Base-by-base conservation (phyloP, 2,113 vertebrate genomes). In the Pseudonaja textilis region DNA sequence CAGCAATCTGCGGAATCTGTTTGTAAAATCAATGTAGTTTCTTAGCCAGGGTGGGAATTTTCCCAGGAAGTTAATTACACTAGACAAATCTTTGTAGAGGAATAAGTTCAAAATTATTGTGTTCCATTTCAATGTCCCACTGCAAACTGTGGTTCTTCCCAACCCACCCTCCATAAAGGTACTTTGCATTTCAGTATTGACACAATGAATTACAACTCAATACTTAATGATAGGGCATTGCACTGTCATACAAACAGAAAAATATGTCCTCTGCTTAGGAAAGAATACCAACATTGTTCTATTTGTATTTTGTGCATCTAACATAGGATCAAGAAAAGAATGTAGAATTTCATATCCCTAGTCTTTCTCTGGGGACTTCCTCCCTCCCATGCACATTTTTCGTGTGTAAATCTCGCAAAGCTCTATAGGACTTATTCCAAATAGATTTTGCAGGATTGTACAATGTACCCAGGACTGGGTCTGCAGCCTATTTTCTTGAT, bases 51-150 rank as follows among this genome's bases (percentile, higher is more conserved):
- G 3, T 42, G 45, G 91, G 85, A 55, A 93, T 55, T 85, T 91
- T 94, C 57, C 69, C 89, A 54, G 61, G 64, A 57, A 87, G 89
- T 90, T 92, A 90, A 93, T 87, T 69, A 86, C 64, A 89, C 47
- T 93, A 90, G 56, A 86, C 90, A 90, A 81, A 90, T 86, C 81
- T 74, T 25, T 59, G 92, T 47, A 90, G 54, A 90, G 45, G 55
- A 42, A 64, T 56, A 54, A 64, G 89, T 87, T 81, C 86, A 86
- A 86, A 22, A 34, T 25, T 87, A 81, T 93, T n/a, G 5, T 61
- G 26, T 61, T 93, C 56, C 86, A 86, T 86, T 93, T 54, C n/a
- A 93, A 90, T 54, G 45, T 55, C 52, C 74, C 81, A 86, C n/a
- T 87, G 90, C n/a, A 64, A 47, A 14, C 42, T 88, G 42, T 69